Conservation (phyloP, 64 coral and sea anemone genomes). For the Montipora sp. region DNA sequence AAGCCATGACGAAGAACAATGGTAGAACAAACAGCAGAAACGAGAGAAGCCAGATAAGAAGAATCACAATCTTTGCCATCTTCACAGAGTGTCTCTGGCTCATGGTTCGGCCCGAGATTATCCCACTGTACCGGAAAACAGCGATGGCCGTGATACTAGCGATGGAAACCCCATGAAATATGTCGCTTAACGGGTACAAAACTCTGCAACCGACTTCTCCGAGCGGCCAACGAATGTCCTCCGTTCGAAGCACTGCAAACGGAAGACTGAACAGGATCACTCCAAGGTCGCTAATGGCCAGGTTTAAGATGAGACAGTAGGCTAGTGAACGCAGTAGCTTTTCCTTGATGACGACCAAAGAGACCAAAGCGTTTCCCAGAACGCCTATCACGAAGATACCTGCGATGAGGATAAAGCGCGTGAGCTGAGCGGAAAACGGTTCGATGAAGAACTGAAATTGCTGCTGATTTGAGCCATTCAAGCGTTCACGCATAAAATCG, state of each 20-base stretch:
- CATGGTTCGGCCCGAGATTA: slow-evolving; percentile 69
- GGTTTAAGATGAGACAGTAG: slow-evolving; percentile 78
- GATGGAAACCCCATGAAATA: slow-evolving; percentile 88
- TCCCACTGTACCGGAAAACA: slow-evolving; percentile 74
- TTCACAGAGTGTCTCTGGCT: slow-evolving; percentile 39
- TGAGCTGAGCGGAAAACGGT: slow-evolving; percentile 54
- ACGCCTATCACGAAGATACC: slow-evolving; percentile 74
- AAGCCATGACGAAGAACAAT: slow-evolving; percentile 80
- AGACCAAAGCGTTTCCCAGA: slow-evolving; percentile 81
- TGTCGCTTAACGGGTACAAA: slow-evolving; percentile 82
- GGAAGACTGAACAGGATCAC: slow-evolving; percentile 79
- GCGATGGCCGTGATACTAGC: slow-evolving; percentile 86
- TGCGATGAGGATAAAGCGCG: slow-evolving; percentile 59
- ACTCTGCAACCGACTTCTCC: slow-evolving; percentile 87
- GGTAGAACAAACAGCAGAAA: slow-evolving; percentile 82
- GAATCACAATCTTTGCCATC: slow-evolving; percentile 57
- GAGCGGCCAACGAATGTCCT: slow-evolving; percentile 81
- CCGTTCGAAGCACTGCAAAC: slow-evolving; percentile 77
- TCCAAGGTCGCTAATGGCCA: slow-evolving; percentile 80
- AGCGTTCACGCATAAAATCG: no score
- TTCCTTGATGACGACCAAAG: slow-evolving; percentile 76
- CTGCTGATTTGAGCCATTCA: background rate
- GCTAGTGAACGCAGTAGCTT: slow-evolving; percentile 70
- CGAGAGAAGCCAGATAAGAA: slow-evolving; percentile 63
- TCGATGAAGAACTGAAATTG: slow-evolving; percentile 65